Conservation (phyloP, 2,113 vertebrate genomes). For the Aplodontia rufa region DNA sequence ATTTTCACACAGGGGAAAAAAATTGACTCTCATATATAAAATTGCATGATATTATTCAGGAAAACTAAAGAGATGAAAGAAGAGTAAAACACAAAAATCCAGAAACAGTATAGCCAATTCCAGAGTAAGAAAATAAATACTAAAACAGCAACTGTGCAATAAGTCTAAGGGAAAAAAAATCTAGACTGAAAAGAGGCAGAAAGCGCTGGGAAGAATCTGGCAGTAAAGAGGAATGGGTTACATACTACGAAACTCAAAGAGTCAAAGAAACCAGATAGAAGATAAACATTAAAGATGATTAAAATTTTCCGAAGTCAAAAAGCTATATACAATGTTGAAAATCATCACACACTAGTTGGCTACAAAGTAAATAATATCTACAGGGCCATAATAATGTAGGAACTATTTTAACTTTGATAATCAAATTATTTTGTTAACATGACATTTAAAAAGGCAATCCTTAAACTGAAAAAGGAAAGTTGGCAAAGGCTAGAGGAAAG, state of each 20-base stretch:
- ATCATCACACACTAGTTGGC: neutral
- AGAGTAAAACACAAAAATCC: neutral
- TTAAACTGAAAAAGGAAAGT: neutral
- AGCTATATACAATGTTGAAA: neutral
- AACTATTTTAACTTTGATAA: neutral
- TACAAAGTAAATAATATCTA: neutral
- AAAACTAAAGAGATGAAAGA: conserved; percentile 11
- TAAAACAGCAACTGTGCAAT: neutral
- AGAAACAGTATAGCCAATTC: neutral
- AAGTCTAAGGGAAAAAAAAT: neutral
- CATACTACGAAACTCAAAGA: neutral
- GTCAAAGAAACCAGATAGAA: neutral
- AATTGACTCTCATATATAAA: neutral
- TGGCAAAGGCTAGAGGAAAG: neutral
- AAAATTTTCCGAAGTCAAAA: neutral
- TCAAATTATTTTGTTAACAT: neutral
- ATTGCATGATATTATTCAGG: neutral
- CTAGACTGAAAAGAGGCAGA: neutral
- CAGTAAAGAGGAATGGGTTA: neutral
- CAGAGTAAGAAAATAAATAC: neutral
- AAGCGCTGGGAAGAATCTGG: neutral
- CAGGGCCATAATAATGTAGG: neutral
- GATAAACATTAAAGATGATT: neutral
- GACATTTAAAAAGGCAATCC: neutral
- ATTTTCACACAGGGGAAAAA: neutral